These are phyloP conservation scores for Semnornis frantzii DNA, from an alignment of 2,113 vertebrate genomes.

Conservation along the genomic window DNA sequence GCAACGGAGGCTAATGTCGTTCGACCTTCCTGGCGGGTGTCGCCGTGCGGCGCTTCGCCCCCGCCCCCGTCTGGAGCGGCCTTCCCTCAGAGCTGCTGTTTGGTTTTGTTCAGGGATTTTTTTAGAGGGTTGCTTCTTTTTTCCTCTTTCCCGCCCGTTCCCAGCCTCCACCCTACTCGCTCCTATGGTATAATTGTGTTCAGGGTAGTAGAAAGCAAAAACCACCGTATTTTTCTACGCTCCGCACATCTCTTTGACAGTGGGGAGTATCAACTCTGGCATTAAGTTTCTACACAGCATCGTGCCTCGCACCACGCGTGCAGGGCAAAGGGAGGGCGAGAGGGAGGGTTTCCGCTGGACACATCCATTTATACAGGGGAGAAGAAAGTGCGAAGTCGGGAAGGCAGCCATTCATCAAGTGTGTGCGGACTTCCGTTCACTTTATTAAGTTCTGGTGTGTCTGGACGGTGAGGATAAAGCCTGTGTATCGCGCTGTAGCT, in stretches of 20 bases:
- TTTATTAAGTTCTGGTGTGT: rapidly evolving
- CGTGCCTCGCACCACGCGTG: rapidly evolving
- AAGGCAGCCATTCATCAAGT: neutral
- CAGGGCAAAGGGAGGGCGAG: rapidly evolving
- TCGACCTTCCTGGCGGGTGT: too few relatives aligned
- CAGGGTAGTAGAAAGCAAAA: neutral
- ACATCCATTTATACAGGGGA: rapidly evolving
- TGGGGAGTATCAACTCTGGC: rapidly evolving
- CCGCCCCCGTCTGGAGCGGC: neutral
- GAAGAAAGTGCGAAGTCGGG: neutral
- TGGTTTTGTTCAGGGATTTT: neutral
- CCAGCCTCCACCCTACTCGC: rapidly evolving
- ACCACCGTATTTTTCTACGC: rapidly evolving
- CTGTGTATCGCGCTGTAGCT: neutral
- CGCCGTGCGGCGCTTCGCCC: neutral
- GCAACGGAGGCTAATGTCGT: neutral
- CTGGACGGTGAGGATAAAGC: neutral
- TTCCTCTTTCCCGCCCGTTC: neutral
- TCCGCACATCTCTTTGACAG: neutral
- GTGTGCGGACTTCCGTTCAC: neutral
- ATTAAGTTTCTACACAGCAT: rapidly evolving
- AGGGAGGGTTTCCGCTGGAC: rapidly evolving
- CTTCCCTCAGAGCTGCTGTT: neutral
- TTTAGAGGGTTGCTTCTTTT: neutral
- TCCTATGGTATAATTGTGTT: rapidly evolving